phyloP scores from a whole-genome alignment of 2,113 vertebrate genomes.

The Miniopterus natalensis region DNA sequence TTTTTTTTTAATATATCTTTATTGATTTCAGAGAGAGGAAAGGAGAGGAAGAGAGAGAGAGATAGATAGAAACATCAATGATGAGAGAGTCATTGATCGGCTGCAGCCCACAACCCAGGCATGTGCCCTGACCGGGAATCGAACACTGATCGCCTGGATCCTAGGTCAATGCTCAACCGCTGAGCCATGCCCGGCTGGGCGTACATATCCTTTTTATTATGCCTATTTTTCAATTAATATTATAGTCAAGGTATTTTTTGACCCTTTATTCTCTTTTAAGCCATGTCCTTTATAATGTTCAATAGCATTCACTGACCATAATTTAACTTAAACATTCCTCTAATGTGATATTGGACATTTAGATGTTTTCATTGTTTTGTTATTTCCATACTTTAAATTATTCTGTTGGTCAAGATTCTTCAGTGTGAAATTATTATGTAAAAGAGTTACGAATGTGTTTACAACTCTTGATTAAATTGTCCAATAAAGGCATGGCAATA shows the following conservation, averaged over 20 bases:
- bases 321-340: not conserved
- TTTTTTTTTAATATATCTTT: too few relatives aligned
- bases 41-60: too few relatives aligned
- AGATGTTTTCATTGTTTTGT: not conserved
- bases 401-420: not conserved
- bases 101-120: too few relatives aligned
- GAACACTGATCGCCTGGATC: too few relatives aligned
- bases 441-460: not conserved
- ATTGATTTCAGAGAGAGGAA: too few relatives aligned
- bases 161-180: too few relatives aligned
- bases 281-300: not conserved
- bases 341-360: not conserved
- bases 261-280: not conserved
- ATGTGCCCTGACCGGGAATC: too few relatives aligned
- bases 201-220: not conserved
- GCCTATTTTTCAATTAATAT: not conserved
- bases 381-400: not conserved
- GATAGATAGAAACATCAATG: too few relatives aligned
- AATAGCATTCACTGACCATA: not conserved
- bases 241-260: not conserved
- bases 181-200: too few relatives aligned
- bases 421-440: not conserved
- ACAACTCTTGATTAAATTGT: not conserved
- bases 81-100: too few relatives aligned
- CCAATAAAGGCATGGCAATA: not conserved